Conservation (phyloP, 2,888 invertebrate species). For the Priocnemis perturbator region DNA sequence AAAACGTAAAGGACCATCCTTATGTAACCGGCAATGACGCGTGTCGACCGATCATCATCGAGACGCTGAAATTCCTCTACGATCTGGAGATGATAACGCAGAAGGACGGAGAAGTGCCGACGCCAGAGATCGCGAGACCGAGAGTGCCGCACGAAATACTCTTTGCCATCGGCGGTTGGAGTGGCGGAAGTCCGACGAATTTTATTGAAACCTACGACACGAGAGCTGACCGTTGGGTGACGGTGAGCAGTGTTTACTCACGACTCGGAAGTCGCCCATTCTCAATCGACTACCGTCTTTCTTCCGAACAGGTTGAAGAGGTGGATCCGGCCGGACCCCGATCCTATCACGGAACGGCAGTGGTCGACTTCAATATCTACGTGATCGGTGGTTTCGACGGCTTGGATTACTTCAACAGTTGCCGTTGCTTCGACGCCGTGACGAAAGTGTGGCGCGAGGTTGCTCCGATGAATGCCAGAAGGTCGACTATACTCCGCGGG, state of each 20-base stretch:
- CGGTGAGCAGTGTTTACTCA: slow-evolving; percentile 77
- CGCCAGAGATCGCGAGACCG: slow-evolving; percentile 89
- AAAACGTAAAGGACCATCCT: slow-evolving; percentile 91
- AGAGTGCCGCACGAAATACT: slow-evolving; percentile 92
- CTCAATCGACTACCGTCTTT: too few relatives aligned
- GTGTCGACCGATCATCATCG: slow-evolving; percentile 91
- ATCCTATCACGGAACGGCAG: slow-evolving; percentile 95
- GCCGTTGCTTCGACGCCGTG: slow-evolving; percentile 91
- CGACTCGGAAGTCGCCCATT: background rate
- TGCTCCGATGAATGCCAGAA: slow-evolving; percentile 89
- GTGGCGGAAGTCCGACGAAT: slow-evolving; percentile 76
- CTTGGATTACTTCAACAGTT: slow-evolving; percentile 90
- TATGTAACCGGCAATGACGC: slow-evolving; percentile 89
- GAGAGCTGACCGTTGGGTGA: slow-evolving; percentile 92
- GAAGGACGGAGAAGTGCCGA: slow-evolving; percentile 88
- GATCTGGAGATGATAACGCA: slow-evolving; percentile 92
- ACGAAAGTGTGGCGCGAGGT: slow-evolving; percentile 90
- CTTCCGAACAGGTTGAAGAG: slow-evolving; percentile 79
- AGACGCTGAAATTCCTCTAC: slow-evolving; percentile 93
- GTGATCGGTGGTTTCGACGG: slow-evolving; percentile 96
- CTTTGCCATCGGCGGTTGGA: slow-evolving; percentile 90
- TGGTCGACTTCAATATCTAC: slow-evolving; percentile 89
- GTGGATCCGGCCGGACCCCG: slow-evolving; percentile 90
- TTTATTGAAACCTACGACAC: slow-evolving; percentile 94
- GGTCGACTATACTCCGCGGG: slow-evolving; percentile 67